These are phyloP conservation scores for Perca fluviatilis DNA, from an alignment of 2,113 vertebrate species.

Conservation along the genomic window DNA sequence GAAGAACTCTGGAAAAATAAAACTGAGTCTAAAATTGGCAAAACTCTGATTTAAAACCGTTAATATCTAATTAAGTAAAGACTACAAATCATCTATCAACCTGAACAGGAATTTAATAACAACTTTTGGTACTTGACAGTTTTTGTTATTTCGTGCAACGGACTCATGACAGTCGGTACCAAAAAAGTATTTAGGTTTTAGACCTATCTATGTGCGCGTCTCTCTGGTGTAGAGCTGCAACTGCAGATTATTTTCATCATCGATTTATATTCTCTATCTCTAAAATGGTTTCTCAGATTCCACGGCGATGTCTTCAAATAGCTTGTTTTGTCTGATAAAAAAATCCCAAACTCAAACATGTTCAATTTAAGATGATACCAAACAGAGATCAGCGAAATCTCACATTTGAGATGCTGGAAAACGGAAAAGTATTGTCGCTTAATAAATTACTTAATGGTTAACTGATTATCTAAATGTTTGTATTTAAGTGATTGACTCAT, in stretches of 20 bases:
- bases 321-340: neutral
- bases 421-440: neutral
- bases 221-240: neutral
- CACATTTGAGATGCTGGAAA: neutral
- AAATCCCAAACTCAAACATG: neutral
- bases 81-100: neutral
- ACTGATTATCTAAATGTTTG: neutral
- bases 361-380: neutral
- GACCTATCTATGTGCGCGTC: neutral
- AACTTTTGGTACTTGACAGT: neutral
- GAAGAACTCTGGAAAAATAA: neutral
- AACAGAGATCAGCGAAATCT: neutral
- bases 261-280: no score
- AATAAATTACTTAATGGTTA: neutral
- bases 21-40: neutral
- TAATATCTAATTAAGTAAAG: neutral
- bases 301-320: neutral
- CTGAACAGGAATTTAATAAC: neutral
- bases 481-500: neutral
- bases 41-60: neutral
- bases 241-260: neutral
- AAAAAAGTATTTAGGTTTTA: neutral
- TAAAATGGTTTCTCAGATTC: neutral
- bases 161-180: neutral
- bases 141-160: neutral